Evolutionary conservation across 2,888 invertebrate genomes (phyloP).

Genomic region (Nyleta sp.): DNA sequence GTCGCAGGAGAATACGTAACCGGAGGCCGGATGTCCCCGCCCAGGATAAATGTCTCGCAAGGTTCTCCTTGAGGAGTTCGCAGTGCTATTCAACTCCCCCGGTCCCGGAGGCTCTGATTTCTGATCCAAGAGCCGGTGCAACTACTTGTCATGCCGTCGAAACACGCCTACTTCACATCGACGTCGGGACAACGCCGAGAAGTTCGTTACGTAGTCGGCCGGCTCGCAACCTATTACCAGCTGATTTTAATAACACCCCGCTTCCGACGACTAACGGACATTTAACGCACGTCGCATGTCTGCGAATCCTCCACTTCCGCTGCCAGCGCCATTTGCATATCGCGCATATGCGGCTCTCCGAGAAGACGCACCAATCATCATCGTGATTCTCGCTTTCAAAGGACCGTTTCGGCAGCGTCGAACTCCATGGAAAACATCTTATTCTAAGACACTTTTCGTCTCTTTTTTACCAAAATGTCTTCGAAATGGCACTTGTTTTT

Average conservation of each 20-base stretch:
- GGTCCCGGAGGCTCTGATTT: constrained; percentile 78
- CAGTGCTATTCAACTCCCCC: constrained; percentile 67
- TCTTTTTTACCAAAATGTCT: too few species aligned
- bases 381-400: too few species aligned
- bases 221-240: constrained; percentile 68
- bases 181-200: constrained; percentile 59
- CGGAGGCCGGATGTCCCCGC: constrained; percentile 82
- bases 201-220: constrained; percentile 72
- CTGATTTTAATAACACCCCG: constrained; percentile 80
- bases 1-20: constrained; percentile 78
- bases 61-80: constrained; percentile 71
- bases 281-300: constrained; percentile 67
- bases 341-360: constrained; percentile 5
- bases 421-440: too few species aligned
- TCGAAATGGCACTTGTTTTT: too few species aligned
- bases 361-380: too few species aligned
- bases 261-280: constrained; percentile 81
- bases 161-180: constrained; percentile 68
- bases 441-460: too few species aligned
- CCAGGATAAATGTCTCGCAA: constrained; percentile 78
- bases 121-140: constrained; percentile 80
- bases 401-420: too few species aligned
- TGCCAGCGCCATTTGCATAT: constrained; percentile 29
- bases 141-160: constrained; percentile 77
- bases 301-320: constrained; percentile 46